Evolutionary conservation across 2,888 invertebrate genomes (phyloP).

Genomic region (Drosophila falleni): DNA sequence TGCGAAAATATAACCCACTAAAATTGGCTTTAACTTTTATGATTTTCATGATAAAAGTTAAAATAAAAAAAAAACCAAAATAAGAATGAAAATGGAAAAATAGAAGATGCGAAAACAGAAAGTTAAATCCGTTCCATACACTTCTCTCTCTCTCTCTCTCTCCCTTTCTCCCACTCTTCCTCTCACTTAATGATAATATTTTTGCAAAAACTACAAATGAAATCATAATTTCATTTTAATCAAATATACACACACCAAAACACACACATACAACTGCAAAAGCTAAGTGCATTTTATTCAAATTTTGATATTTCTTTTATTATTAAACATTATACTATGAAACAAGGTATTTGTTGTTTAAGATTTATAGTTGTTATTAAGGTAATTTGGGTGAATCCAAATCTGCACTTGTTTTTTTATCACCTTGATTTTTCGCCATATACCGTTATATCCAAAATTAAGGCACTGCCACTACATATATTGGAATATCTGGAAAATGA

Average conservation of each 20-base stretch:
- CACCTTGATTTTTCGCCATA: too few relatives aligned
- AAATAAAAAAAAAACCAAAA: constrained; percentile 3
- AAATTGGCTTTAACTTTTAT: constrained; percentile 66
- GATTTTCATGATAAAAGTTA: constrained; percentile 63
- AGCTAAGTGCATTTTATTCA: constrained; percentile 4
- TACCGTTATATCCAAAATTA: too few relatives aligned
- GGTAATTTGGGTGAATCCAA: too few relatives aligned
- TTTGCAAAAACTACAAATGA: constrained; percentile 57
- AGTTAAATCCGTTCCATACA: constrained; percentile 12
- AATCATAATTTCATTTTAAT: constrained; percentile 65
- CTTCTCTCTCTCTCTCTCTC: background rate
- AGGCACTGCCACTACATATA: too few relatives aligned
- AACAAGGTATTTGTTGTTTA: too few relatives aligned
- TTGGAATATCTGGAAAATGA: too few relatives aligned
- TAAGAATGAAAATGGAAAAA: background rate
- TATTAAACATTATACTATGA: background rate
- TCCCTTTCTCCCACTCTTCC: background rate
- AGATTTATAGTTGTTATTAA: too few relatives aligned
- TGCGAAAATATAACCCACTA: constrained; percentile 51
- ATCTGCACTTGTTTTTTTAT: too few relatives aligned
- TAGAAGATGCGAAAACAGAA: background rate
- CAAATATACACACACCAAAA: constrained; percentile 3
- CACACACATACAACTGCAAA: constrained; percentile 1
- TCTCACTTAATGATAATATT: constrained; percentile 53
- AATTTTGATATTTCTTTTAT: background rate